Evolutionary conservation across 2,888 invertebrate species (phyloP), one percentile per base, ranked within the genome.

Genomic region (Acanthococcus lagerstroemiae): DNA sequence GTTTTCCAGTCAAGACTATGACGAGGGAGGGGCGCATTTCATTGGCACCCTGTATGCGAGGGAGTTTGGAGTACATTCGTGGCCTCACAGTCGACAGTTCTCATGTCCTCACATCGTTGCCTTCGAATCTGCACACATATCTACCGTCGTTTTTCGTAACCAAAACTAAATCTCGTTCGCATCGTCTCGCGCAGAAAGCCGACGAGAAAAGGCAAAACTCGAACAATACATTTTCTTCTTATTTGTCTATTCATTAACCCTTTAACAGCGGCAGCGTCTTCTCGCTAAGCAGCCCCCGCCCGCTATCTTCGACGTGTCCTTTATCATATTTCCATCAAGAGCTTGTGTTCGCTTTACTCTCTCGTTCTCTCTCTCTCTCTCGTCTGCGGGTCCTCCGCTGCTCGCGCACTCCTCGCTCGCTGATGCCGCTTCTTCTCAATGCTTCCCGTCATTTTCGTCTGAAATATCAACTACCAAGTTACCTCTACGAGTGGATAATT

Each of bases 401-500:
- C 37, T 37, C 37, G 37, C 37, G 37, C 37, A n/a, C 1, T 9
- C 3, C n/a, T 37, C 37, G 37, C 37, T 37, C n/a, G 12, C 37
- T 37, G 12, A n/a, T 37, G 12, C 37, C 12, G n/a, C 37, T 37
- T 37, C 37, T 37, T 37, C 37, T 37, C 12, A n/a, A 17, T 52
- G 24, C 19, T 22, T 52, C 15, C 24, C 52, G 52, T 52, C 21
- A 52, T 52, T 52, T 52, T 52, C 19, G 52, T 19, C 52, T 52
- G 19, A 19, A 21, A 52, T 22, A 52, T 22, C 22, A 52, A 21
- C 52, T 22, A 21, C 21, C 21, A 52, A 22, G 19, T 52, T 22
- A 52, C 52, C 52, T 52, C 52, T 24, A 52, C 52, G 52, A 52
- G 52, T 52, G 19, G 52, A 52, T 52, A 52, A 52, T 52, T 52